Evolutionary conservation across 2,888 invertebrate species (phyloP).

Genomic region (Leptopilina drosophilae): DNA sequence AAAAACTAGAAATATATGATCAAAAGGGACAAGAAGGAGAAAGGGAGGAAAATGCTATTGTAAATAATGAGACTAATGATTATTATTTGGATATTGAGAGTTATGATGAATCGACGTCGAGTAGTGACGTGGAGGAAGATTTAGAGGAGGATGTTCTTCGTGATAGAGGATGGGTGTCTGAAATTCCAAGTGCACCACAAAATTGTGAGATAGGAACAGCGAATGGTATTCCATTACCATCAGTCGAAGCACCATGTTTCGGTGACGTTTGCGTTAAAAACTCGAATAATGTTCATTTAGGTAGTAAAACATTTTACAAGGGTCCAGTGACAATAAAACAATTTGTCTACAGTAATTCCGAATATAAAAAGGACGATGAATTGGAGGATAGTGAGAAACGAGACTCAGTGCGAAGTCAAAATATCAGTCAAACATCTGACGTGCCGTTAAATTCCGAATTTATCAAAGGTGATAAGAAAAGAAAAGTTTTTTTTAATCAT

Average conservation of each 20-base stretch:
- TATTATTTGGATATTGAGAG: slow-evolving; percentile 22
- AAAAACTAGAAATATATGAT: not conserved
- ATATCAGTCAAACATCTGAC: slow-evolving; percentile 46
- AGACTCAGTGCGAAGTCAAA: slow-evolving; percentile 20
- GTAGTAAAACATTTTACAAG: slow-evolving; percentile 87
- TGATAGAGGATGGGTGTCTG: slow-evolving; percentile 42
- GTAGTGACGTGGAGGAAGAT: slow-evolving; percentile 63
- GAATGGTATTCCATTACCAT: slow-evolving; percentile 62
- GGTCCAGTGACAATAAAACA: slow-evolving; percentile 89
- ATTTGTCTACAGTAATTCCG: slow-evolving; percentile 78
- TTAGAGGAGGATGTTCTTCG: slow-evolving; percentile 47
- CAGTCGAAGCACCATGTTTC: slow-evolving; percentile 75
- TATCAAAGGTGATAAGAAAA: not conserved
- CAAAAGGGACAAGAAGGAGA: not conserved
- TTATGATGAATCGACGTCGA: slow-evolving; percentile 55
- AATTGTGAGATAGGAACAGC: slow-evolving; percentile 51
- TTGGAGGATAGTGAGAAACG: not conserved
- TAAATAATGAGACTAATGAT: not conserved
- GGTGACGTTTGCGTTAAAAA: slow-evolving; percentile 83
- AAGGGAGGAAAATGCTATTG: not conserved
- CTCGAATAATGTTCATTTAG: slow-evolving; percentile 86
- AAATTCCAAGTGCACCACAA: slow-evolving; percentile 52
- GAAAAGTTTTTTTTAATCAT: no score
- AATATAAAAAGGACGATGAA: not conserved
- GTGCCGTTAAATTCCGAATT: slow-evolving; percentile 39